A percentile compares a stretch with the other conserved stretches of the same genome.
Evolutionary conservation across 1,140 invertebrate species (phyloP).

Genomic region (Medauroidea extradentata): DNA sequence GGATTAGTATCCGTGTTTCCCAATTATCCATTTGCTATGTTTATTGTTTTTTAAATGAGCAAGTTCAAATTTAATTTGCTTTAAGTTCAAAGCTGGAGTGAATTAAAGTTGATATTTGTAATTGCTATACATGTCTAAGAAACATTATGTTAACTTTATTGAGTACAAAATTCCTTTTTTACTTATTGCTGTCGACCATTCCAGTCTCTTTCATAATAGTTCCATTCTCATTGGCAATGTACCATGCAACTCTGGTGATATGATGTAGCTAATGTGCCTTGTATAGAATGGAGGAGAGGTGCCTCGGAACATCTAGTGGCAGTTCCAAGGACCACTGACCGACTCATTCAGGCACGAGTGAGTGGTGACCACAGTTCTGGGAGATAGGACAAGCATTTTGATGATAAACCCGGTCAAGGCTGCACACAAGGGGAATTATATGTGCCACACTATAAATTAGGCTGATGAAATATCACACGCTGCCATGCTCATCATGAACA

Average conservation of each 20-base stretch:
- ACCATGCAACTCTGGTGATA: constrained; percentile 62
- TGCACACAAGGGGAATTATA: constrained; percentile 61
- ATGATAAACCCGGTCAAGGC: constrained; percentile 65
- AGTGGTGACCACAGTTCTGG: constrained; percentile 27
- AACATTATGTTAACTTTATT: too few species aligned
- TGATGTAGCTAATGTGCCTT: constrained; percentile 52
- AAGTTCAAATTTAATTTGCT: too few species aligned
- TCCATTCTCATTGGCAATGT: constrained; percentile 60
- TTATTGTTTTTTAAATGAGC: too few species aligned
- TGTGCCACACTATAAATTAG: constrained; percentile 66
- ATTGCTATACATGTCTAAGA: too few species aligned
- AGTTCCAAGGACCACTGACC: constrained; percentile 35
- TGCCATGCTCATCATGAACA: constrained; percentile 63
- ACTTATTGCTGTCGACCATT: constrained; percentile 5
- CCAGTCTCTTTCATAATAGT: constrained; percentile 61
- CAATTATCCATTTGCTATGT: too few species aligned
- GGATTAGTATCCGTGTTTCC: too few species aligned
- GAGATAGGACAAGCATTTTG: constrained; percentile 56
- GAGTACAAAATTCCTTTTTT: too few species aligned
- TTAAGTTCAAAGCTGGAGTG: too few species aligned
- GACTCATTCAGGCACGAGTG: neutral
- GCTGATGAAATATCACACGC: constrained; percentile 61
- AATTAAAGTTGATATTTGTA: too few species aligned
- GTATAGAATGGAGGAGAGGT: constrained; percentile 54
- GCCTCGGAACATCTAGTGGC: constrained; percentile 34